Evolutionary conservation across 2,888 invertebrate species (phyloP), one percentile per base, ranked within the genome.

Genomic region (Caenorhabditis parvicauda): DNA sequence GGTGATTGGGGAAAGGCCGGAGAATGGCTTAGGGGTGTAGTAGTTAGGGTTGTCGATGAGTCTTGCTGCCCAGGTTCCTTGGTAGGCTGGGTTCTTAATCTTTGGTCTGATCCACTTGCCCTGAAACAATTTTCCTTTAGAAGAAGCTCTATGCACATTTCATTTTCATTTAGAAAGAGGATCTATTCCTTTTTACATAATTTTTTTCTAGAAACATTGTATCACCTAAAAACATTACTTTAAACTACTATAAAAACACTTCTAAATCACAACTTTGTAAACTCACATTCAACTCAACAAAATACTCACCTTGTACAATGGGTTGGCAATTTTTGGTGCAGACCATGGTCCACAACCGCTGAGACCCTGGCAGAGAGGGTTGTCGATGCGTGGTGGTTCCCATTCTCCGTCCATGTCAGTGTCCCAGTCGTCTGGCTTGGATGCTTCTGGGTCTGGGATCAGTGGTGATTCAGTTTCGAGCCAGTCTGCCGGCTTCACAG

Each of bases 321-420:
- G 86, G 72, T 86, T 86, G 51, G 83, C 82, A 59, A 85, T 85
- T 75, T 83, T 76, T 2, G 85, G 83, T 19, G 90, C 86, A 66
- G 87, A 87, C 92, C 96, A 98, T 41, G 85, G 84, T 0, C 98
- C 98, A 84, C 98, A 98, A 14, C 98, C 96, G 2, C 89, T 86
- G 5, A 88, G 88, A 9, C 84, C 85, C 68, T 62, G 62, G 44
- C 70, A 70, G 7, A 39, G 44, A 12, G 64, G 67, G 51, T 70
- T 70, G 51, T 70, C 67, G 39, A 70, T 64, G 24, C 52, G 81
- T 0, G 95, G 92, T 3, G 96, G 88, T 83, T 96, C 96, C 96
- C 96, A 99, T 81, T 90, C 90, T 1, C 98, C 98, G 84, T 98
- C 98, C 89, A 96, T 96, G 69, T 95, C 94, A 19, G 89, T 87